Percentiles rank a stretch among this genome's conserved stretches.
Conservation (phyloP, 1,140 invertebrate species). For the Propsilocerus akamusi region DNA sequence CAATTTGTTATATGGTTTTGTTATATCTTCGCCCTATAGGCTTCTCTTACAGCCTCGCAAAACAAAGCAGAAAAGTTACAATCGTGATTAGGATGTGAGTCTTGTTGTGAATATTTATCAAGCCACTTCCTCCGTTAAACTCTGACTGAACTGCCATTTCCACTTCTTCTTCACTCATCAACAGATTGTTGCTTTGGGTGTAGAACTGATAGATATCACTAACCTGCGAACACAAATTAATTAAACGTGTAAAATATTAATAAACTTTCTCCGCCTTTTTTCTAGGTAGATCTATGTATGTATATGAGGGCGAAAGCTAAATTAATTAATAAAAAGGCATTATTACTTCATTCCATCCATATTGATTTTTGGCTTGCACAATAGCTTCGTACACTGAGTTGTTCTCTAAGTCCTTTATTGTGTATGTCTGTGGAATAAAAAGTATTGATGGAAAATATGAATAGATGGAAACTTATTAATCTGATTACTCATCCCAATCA, state of each 20-base stretch:
- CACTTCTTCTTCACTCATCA: conserved; percentile 16
- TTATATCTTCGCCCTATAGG: neutral
- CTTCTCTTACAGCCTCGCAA: no score
- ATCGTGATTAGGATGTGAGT: neutral
- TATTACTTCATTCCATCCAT: conserved; percentile 37
- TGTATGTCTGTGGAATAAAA: neutral
- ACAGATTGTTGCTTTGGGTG: conserved; percentile 20
- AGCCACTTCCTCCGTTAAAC: neutral
- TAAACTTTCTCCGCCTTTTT: no score
- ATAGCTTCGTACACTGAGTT: conserved; percentile 34
- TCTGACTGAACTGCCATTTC: conserved; percentile 9
- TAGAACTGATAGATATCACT: conserved; percentile 25
- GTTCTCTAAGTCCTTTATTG: neutral
- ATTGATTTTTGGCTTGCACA: conserved; percentile 40
- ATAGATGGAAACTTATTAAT: no score
- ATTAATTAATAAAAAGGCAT: no score
- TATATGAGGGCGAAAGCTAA: no score
- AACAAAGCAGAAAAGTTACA: neutral
- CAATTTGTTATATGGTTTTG: neutral
- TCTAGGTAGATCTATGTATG: no score
- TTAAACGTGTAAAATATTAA: neutral
- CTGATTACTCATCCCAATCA: no score
- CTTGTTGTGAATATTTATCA: neutral
- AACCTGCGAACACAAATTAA: conserved; percentile 12
- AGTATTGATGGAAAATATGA: no score